Base-by-base conservation (phyloP, 1,140 invertebrate genomes). In the Calycopis cecrops region DNA sequence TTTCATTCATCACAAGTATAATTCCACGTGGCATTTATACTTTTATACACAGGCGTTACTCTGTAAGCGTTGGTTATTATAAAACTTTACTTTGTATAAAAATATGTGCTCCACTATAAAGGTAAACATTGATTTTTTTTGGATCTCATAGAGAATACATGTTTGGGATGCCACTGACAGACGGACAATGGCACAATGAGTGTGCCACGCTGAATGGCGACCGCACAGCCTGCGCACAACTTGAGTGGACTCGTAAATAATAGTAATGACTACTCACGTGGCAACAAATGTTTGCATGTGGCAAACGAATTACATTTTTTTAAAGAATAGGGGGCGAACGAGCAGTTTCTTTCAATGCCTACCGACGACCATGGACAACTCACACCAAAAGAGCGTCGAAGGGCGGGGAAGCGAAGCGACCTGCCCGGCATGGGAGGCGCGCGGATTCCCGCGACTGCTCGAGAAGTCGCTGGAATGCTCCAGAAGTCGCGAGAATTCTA, bases 41-140 rank as follows among this genome's bases (percentile, higher is more conserved):
- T 55, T 70, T 86, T 86, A 79, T 86, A 67, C 57, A 72, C 78
- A 79, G 79, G 83, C 83, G 83, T 85, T 83, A 84, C 84, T 82
- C 83, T 85, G 81, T 86, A 85, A 84, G 83, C 71, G 74, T 53
- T 69, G 61, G 75, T 83, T 76, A 81, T 85, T 85, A 83, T 84
- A 69, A 74, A 79, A 68, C 66, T 65, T 73, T 71, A 79, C 83
- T 81, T 82, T 86, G 80, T 84, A 83, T 84, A 79, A 84, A 84
- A 84, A 81, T 85, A 84, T 84, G 72, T 78, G 79, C 79, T 84
- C 76, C 69, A 80, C 74, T 84, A 84, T 80, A 84, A 86, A 84
- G 78, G 83, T 86, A 86, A 86, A 86, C 80, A 86, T 81, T 81
- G 79, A 73, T 76, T 84, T 86, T 86, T 83, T 78, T 68, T 58